A percentile compares a stretch with the other conserved stretches of the same genome.
Evolutionary conservation across 2,888 invertebrate species (phyloP).

Genomic region (Cybosia mesomella): DNA sequence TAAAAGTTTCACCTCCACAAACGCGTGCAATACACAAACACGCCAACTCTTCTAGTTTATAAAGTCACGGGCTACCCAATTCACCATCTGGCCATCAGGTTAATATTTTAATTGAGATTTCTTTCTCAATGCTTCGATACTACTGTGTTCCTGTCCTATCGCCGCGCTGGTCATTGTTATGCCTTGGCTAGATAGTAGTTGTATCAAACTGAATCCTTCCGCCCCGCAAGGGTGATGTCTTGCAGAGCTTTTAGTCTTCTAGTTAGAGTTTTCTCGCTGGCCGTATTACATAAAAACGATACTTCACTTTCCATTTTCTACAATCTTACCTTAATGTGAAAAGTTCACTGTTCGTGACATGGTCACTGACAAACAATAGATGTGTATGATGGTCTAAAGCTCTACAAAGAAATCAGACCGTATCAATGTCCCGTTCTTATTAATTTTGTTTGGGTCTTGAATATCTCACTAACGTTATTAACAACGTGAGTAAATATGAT

Average conservation of each 20-base stretch:
- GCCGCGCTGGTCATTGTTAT: neutral
- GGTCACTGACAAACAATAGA: neutral
- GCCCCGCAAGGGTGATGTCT: neutral
- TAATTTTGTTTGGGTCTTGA: conserved; percentile 48
- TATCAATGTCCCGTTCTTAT: conserved; percentile 56
- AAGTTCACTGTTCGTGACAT: neutral
- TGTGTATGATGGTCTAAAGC: conserved; percentile 26
- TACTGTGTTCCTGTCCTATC: neutral
- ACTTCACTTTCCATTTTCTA: neutral
- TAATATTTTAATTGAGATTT: neutral
- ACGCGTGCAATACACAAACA: too few relatives aligned
- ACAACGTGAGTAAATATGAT: conserved; percentile 30
- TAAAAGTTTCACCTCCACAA: too few relatives aligned
- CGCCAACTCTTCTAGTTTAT: neutral
- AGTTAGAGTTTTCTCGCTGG: neutral
- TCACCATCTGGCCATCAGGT: neutral
- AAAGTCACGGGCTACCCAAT: neutral
- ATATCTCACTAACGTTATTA: conserved; percentile 17
- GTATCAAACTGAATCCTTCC: neutral
- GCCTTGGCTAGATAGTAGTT: neutral
- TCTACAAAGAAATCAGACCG: conserved; percentile 50
- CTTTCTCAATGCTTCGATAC: neutral
- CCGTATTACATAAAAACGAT: neutral
- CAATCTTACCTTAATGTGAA: neutral
- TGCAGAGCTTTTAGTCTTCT: neutral